A percentile compares a stretch with the other conserved stretches of the same genome.
Evolutionary conservation across 1,140 invertebrate genomes (phyloP).

Genomic region (Lepidurus packardi): DNA sequence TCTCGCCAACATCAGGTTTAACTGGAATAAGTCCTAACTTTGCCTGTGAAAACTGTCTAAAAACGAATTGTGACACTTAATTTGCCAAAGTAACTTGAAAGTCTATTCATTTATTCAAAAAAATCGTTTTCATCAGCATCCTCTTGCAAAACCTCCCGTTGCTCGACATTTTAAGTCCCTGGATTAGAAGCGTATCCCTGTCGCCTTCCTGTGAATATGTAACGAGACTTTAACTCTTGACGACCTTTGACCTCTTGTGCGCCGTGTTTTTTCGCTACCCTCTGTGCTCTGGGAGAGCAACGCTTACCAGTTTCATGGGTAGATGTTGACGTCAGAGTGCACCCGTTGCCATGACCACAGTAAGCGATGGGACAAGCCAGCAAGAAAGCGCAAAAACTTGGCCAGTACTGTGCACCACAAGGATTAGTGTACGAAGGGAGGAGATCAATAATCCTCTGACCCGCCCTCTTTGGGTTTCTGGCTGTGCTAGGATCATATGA

Average conservation of each 20-base stretch:
- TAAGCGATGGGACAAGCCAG: neutral
- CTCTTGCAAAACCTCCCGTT: neutral
- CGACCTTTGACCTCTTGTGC: neutral
- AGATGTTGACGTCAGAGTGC: neutral
- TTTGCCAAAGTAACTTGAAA: no score
- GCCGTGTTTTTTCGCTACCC: neutral
- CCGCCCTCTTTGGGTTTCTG: conserved; percentile 10
- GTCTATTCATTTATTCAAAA: no score
- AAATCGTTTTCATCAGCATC: no score
- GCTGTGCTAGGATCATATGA: conserved; percentile 6
- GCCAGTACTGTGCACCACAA: conserved; percentile 10
- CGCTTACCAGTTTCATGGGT: neutral
- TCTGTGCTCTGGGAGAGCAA: neutral
- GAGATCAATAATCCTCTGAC: conserved; percentile 8
- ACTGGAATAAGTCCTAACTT: no score
- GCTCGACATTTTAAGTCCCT: neutral
- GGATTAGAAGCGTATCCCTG: neutral
- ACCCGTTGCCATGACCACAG: conserved; percentile 25
- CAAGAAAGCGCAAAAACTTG: conserved; percentile 25
- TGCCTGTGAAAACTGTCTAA: no score
- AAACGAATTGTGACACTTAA: no score
- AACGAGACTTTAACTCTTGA: neutral
- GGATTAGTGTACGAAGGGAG: neutral
- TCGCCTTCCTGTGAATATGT: neutral
- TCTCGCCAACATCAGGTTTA: no score